Conservation (phyloP, 2,113 vertebrate species). For the Rhynchopsitta pachyrhyncha region DNA sequence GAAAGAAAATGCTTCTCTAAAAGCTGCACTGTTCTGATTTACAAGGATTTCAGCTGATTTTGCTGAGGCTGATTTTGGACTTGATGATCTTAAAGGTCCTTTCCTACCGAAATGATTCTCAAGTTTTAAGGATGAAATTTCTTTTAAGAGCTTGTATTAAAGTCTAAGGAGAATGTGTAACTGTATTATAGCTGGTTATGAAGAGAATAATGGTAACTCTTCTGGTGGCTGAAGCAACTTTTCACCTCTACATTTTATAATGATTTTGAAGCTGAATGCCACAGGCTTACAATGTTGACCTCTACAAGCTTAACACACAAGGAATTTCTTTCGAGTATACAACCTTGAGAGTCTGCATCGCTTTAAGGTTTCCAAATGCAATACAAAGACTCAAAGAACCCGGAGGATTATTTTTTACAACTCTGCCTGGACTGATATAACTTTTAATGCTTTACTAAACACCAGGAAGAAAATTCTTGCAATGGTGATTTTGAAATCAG, state of each 20-base stretch:
- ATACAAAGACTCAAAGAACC: not conserved
- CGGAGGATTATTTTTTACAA: not conserved
- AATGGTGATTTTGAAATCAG: not conserved
- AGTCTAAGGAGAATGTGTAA: not conserved
- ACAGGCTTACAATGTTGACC: not conserved
- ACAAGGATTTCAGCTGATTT: conserved; percentile 42
- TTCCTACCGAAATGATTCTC: not conserved
- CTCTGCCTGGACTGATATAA: not conserved
- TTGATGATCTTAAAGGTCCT: not conserved
- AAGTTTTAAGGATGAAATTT: not conserved
- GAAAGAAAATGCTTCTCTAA: not conserved
- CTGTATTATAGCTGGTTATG: not conserved
- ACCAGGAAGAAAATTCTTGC: not conserved
- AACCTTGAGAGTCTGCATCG: not conserved
- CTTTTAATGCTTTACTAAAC: not conserved
- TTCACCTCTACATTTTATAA: not conserved
- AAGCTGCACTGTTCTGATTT: conserved; percentile 8
- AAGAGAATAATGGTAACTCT: not conserved
- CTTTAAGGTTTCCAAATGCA: not conserved
- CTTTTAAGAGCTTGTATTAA: not conserved
- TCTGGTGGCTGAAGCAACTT: not conserved
- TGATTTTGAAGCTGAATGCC: not conserved
- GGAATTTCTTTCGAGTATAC: not conserved
- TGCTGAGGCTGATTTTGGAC: not conserved
- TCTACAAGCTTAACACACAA: not conserved